A percentile compares a stretch with the other conserved stretches of the same genome.
Conservation (phyloP, 2,113 vertebrate genomes). For the Saimiri boliviensis region DNA sequence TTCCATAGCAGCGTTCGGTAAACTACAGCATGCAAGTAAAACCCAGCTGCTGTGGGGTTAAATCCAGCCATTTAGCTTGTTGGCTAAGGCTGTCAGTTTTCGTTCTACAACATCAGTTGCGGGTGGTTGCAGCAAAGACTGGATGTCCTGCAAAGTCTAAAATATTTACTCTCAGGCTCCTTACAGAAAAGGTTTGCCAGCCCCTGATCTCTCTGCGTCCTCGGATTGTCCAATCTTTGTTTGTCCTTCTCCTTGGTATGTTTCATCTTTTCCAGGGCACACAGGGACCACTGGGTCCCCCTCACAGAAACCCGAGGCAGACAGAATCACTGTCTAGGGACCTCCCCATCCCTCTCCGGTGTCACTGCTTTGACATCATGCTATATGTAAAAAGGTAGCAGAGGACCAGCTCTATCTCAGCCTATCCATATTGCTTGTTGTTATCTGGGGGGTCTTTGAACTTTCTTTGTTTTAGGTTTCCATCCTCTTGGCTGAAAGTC, state of each 20-base stretch:
- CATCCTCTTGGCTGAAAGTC: neutral
- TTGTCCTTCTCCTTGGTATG: neutral
- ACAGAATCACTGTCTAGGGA: neutral
- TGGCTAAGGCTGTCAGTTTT: neutral
- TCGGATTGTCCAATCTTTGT: neutral
- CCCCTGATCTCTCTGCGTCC: neutral
- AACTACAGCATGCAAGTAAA: neutral
- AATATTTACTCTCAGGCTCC: neutral
- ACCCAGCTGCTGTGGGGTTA: neutral
- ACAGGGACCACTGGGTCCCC: rapidly evolving
- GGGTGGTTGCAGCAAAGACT: neutral
- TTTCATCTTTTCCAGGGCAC: neutral
- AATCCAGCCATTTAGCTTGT: neutral
- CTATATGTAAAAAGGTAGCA: neutral
- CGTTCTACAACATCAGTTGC: neutral
- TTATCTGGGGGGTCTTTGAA: neutral
- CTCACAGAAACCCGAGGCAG: neutral
- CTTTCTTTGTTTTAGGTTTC: neutral
- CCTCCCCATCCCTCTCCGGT: neutral
- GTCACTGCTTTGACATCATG: neutral
- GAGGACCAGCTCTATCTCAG: neutral
- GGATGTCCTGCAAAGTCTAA: neutral
- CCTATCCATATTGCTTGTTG: rapidly evolving
- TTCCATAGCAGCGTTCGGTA: neutral
- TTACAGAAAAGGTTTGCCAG: neutral